A percentile compares a stretch with the other conserved stretches of the same genome.
Evolutionary conservation across 2,113 vertebrate species (phyloP).

Genomic region (Alligator mississippiensis): DNA sequence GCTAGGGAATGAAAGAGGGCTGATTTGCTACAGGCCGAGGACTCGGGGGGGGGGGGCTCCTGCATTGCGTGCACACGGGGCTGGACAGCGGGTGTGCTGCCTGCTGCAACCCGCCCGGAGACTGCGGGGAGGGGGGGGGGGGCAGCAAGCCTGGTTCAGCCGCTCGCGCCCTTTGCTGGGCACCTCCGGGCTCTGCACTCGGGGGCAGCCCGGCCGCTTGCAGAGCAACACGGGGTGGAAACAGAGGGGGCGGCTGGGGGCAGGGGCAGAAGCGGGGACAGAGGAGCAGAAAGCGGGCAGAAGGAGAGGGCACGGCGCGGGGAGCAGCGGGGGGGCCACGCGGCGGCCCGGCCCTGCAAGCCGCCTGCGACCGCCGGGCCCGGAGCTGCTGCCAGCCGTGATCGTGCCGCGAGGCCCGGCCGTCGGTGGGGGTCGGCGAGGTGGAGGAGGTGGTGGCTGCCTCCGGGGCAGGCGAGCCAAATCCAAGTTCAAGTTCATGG

Average conservation of each 20-base stretch:
- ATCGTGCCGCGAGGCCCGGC: not conserved
- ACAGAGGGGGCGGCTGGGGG: slow-evolving; percentile 24
- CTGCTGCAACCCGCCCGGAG: too few relatives aligned
- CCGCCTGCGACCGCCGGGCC: not conserved
- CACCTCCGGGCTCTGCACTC: not conserved
- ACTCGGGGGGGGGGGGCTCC: too few relatives aligned
- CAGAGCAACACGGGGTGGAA: slow-evolving; percentile 57
- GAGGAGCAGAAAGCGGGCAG: too few relatives aligned
- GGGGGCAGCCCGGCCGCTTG: not conserved
- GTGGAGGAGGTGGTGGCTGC: slow-evolving; percentile 17
- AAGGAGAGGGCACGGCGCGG: too few relatives aligned
- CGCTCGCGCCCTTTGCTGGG: too few relatives aligned
- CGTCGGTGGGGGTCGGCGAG: not conserved
- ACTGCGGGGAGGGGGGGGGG: too few relatives aligned
- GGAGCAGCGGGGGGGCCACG: not conserved
- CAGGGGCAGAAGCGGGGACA: too few relatives aligned
- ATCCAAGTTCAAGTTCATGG: slow-evolving; percentile 85
- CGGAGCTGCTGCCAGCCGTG: not conserved
- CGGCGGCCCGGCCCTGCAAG: not conserved
- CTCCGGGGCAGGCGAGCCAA: not conserved
- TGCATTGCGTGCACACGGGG: too few relatives aligned
- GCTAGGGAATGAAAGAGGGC: too few relatives aligned
- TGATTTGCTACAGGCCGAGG: too few relatives aligned
- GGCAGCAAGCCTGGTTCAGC: too few relatives aligned
- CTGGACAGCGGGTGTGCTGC: too few relatives aligned